phyloP scores from a whole-genome alignment of 2,888 invertebrate genomes.

The Megamerina dolium region DNA sequence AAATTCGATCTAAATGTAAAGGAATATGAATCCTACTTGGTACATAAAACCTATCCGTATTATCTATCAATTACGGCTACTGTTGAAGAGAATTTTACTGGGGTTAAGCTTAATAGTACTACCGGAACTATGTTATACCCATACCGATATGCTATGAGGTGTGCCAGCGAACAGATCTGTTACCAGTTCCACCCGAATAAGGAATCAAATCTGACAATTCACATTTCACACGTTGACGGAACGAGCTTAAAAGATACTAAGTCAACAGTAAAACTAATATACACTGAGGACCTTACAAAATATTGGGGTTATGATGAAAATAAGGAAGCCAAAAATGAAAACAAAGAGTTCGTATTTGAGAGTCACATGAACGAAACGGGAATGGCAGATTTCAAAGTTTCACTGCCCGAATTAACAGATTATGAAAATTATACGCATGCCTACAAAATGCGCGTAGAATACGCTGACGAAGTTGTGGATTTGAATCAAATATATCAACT shows the following conservation, averaged over 20 bases:
- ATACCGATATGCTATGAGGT: conserved; percentile 67
- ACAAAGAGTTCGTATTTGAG: conserved; percentile 44
- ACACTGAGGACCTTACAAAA: conserved; percentile 28
- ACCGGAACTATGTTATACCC: conserved; percentile 69
- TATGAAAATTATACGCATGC: conserved; percentile 29
- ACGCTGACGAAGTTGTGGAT: conserved; percentile 29
- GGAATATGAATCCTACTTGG: conserved; percentile 29
- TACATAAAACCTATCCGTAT: conserved; percentile 13
- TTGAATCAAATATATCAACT: conserved; percentile 23
- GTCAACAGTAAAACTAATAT: conserved; percentile 52
- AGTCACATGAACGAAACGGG: conserved; percentile 58
- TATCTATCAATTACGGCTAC: conserved; percentile 64
- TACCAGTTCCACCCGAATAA: conserved; percentile 87
- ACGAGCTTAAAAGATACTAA: conserved; percentile 57
- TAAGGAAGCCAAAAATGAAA: conserved; percentile 12
- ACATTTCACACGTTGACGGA: conserved; percentile 65
- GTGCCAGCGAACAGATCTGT: conserved; percentile 64
- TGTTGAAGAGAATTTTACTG: conserved; percentile 83
- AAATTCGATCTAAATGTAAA: conserved; percentile 38
- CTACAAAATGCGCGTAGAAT: conserved; percentile 28
- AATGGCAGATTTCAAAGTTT: conserved; percentile 58
- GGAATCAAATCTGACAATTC: conserved; percentile 74
- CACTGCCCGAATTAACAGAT: conserved; percentile 53
- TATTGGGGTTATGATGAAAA: conserved; percentile 17
- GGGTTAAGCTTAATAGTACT: conserved; percentile 72